Evolutionary conservation across 2,888 invertebrate genomes (phyloP).

Genomic region (Azorinus chamasolen): DNA sequence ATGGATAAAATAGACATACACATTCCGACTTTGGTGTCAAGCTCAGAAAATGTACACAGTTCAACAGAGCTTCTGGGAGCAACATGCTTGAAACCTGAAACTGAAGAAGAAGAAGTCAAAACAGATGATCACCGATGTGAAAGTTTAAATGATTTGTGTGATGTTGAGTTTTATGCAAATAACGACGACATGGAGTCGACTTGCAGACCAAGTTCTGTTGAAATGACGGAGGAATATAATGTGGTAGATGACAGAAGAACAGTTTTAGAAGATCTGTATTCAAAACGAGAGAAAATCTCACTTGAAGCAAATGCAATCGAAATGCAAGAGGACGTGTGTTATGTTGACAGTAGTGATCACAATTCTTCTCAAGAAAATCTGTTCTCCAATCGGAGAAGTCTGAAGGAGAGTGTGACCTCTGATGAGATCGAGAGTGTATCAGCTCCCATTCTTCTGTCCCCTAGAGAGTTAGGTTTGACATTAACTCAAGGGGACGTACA

Average conservation of each 20-base stretch:
- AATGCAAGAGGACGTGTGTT: constrained; percentile 59
- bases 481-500: constrained; percentile 42
- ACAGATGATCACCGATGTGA: constrained; percentile 5
- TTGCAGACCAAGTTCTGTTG: constrained; percentile 14
- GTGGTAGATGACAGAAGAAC: constrained; percentile 21
- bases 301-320: constrained; percentile 50
- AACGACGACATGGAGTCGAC: constrained; percentile 15
- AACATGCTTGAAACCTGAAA: constrained; percentile 49
- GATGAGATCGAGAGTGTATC: constrained; percentile 58
- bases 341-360: constrained; percentile 63
- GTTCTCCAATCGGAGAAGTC: constrained; percentile 13
- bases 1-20: constrained; percentile 56
- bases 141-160: constrained; percentile 22
- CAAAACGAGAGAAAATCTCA: constrained; percentile 65
- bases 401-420: constrained; percentile 53
- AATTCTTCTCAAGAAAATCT: constrained; percentile 65
- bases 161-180: constrained; percentile 39
- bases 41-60: constrained; percentile 57
- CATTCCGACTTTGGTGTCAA: constrained; percentile 42
- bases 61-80: constrained; percentile 64
- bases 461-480: constrained; percentile 48
- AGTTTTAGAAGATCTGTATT: constrained; percentile 59
- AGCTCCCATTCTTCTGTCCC: constrained; percentile 58
- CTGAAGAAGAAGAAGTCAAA: constrained; percentile 3
- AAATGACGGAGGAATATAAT: constrained; percentile 28